These are phyloP conservation scores for Urocitellus parryii DNA, from an alignment of 2,113 vertebrate species.

Conservation along the genomic window DNA sequence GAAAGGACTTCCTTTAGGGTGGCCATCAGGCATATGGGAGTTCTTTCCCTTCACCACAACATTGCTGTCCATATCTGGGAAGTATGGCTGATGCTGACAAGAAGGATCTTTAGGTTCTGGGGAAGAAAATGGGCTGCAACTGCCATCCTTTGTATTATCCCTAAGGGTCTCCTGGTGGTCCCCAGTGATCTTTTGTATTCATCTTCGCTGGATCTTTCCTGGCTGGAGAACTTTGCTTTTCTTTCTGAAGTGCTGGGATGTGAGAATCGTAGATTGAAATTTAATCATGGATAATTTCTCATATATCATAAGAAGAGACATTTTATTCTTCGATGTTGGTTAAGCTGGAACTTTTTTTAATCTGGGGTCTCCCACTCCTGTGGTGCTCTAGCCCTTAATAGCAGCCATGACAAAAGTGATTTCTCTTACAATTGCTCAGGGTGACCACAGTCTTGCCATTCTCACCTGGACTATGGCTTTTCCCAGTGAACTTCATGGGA, in stretches of 20 bases:
- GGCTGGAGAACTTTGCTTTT: conserved; percentile 86
- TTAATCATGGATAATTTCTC: conserved; percentile 90
- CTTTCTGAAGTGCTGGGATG: conserved; percentile 85
- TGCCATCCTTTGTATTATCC: conserved; percentile 76
- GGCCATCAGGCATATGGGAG: conserved; percentile 69
- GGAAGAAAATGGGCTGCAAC: conserved; percentile 78
- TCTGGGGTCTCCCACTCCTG: conserved; percentile 82
- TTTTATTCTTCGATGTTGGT: conserved; percentile 86
- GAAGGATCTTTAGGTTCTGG: conserved; percentile 81
- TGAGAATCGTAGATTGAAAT: conserved; percentile 87
- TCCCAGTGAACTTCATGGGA: conserved; percentile 76
- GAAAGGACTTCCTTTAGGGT: conserved; percentile 64
- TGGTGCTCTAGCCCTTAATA: conserved; percentile 80
- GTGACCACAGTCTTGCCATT: conserved; percentile 79
- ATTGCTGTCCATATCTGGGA: conserved; percentile 89
- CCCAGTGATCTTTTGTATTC: conserved; percentile 85
- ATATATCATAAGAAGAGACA: conserved; percentile 90
- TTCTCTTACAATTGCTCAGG: conserved; percentile 85
- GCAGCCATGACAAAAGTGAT: conserved; percentile 85
- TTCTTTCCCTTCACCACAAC: conserved; percentile 81
- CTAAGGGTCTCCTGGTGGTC: conserved; percentile 81
- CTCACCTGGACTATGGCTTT: conserved; percentile 77
- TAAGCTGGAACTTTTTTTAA: conserved; percentile 85
- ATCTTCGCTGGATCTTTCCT: conserved; percentile 85
- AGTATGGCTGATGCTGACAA: conserved; percentile 73